phyloP scores from a whole-genome alignment of 2,113 vertebrate species.

The Thryonomys swinderianus region DNA sequence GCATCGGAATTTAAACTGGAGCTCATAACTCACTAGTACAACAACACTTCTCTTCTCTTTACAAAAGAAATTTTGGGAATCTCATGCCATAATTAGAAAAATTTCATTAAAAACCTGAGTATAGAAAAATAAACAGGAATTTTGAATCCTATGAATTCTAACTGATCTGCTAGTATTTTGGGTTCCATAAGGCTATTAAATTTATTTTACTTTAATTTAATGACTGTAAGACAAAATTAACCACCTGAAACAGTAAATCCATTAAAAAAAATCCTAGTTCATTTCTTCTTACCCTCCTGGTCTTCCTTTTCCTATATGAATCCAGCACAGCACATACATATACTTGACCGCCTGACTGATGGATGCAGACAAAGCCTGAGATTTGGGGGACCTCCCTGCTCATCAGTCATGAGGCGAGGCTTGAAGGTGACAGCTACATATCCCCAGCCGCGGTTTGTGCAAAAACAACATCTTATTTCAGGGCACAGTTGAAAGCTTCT shows the following conservation, averaged over 20 bases:
- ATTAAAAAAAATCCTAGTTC: background rate
- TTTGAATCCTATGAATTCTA: slow-evolving; percentile 8
- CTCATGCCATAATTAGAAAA: background rate
- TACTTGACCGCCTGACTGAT: slow-evolving; percentile 58
- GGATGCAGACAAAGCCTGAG: slow-evolving; percentile 63
- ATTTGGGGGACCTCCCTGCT: slow-evolving; percentile 36
- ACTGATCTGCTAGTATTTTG: background rate
- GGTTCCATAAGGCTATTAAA: background rate
- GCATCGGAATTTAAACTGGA: background rate
- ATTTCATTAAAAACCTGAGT: background rate
- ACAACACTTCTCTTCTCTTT: background rate
- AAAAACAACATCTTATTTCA: slow-evolving; percentile 70
- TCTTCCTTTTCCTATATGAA: background rate
- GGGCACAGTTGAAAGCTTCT: slow-evolving; percentile 57
- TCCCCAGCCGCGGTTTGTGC: slow-evolving; percentile 4
- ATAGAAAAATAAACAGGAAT: background rate
- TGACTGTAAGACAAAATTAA: background rate
- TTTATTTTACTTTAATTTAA: slow-evolving; percentile 35
- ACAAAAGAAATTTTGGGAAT: background rate
- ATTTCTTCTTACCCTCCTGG: background rate
- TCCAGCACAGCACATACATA: background rate
- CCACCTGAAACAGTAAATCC: background rate
- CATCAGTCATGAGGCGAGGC: slow-evolving; percentile 67
- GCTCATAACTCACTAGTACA: background rate
- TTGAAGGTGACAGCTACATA: slow-evolving; percentile 66